Conservation (phyloP, 2,888 invertebrate species). For the Macropis europaea region DNA sequence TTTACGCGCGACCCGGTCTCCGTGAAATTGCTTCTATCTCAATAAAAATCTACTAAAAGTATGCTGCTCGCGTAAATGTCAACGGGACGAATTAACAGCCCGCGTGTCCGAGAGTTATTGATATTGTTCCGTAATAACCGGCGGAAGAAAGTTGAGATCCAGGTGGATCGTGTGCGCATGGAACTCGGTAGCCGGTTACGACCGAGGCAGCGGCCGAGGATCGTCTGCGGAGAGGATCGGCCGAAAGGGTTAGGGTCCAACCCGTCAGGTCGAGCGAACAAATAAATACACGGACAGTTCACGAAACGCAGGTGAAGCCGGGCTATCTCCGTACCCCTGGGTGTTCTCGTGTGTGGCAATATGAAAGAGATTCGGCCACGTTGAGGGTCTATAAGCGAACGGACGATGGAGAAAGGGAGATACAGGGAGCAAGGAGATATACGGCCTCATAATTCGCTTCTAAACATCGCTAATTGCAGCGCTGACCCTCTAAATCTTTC, state of each 20-base stretch:
- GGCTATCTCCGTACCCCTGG: background rate
- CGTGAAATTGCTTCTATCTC: background rate
- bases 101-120: conserved; percentile 14
- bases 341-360: conserved; percentile 17
- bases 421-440: conserved; percentile 63
- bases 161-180: background rate
- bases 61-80: background rate
- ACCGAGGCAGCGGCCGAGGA: background rate
- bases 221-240: background rate
- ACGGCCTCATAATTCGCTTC: conserved; percentile 74
- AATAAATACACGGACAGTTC: conserved; percentile 61
- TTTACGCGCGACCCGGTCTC: background rate
- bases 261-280: conserved; percentile 5
- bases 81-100: conserved; percentile 15
- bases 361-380: conserved; percentile 21
- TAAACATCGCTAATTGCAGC: conserved; percentile 74
- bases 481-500: conserved; percentile 74
- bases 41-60: background rate
- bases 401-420: conserved; percentile 29
- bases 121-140: conserved; percentile 27
- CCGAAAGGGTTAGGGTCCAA: no score
- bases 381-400: conserved; percentile 15
- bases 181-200: conserved; percentile 17
- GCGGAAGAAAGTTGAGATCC: background rate
- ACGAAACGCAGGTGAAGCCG: conserved; percentile 51